phyloP scores from a whole-genome alignment of 2,888 invertebrate genomes.

The Sarcophaga caerulescens region DNA sequence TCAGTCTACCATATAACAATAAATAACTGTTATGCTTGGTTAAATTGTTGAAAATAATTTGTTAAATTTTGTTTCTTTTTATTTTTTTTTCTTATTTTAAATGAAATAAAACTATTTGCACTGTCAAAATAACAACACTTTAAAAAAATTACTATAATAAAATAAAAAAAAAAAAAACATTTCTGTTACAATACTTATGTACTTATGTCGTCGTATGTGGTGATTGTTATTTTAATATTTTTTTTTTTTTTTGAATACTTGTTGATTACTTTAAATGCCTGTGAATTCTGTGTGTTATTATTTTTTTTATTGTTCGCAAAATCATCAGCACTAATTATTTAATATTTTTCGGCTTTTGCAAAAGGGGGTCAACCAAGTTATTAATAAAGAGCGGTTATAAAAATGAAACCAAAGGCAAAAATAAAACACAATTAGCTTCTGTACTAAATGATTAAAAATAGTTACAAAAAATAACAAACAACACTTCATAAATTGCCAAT shows the following conservation, averaged over 20 bases:
- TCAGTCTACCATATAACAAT: conserved; percentile 1
- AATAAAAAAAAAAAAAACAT: conserved; percentile 1
- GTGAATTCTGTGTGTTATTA: conserved; percentile 34
- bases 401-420: not conserved
- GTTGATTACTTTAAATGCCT: conserved; percentile 7
- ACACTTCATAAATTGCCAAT: conserved; percentile 3
- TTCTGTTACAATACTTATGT: not conserved
- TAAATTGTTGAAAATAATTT: not conserved
- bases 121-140: conserved; percentile 32
- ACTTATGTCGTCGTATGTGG: not conserved
- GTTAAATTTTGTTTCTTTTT: not conserved
- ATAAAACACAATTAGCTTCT: not conserved
- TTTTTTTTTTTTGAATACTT: not conserved
- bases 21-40: conserved; percentile 45
- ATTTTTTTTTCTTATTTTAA: conserved; percentile 13
- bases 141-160: conserved; percentile 22
- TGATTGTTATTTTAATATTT: conserved; percentile 13
- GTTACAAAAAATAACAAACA: conserved; percentile 15
- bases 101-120: conserved; percentile 22
- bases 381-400: not conserved
- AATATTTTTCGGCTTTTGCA: conserved; percentile 8
- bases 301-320: conserved; percentile 17
- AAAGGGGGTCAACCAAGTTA: conserved; percentile 24
- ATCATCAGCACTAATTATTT: conserved; percentile 39
- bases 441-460: conserved; percentile 7